Conservation (phyloP, 1,140 invertebrate species). For the Caligus rogercresseyi region DNA sequence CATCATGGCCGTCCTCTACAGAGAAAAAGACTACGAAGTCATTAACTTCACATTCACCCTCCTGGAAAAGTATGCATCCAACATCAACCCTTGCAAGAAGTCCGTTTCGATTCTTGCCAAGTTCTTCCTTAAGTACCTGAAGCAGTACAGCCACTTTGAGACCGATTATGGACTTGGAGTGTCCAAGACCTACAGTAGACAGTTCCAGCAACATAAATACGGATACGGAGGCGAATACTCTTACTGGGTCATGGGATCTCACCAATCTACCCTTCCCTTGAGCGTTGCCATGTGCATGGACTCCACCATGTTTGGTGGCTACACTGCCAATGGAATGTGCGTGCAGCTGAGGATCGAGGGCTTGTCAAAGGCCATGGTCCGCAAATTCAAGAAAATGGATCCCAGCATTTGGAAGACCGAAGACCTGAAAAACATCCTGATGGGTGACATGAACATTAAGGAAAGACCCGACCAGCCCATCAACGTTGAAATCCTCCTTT, state of each 20-base stretch:
- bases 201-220: constrained; percentile 15
- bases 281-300: not conserved
- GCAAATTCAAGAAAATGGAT: constrained; percentile 9
- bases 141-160: constrained; percentile 6
- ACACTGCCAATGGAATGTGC: not conserved
- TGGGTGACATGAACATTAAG: constrained; percentile 4
- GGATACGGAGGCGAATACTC: constrained; percentile 1
- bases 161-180: constrained; percentile 14
- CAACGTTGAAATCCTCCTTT: not conserved
- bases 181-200: constrained; percentile 5
- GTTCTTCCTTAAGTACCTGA: constrained; percentile 15
- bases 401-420: constrained; percentile 8
- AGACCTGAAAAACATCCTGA: constrained; percentile 10
- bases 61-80: constrained; percentile 3
- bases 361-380: constrained; percentile 1
- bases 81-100: constrained; percentile 10
- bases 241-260: constrained; percentile 4
- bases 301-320: constrained; percentile 8
- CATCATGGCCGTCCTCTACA: constrained; percentile 7
- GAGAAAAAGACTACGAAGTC: constrained; percentile 13
- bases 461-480: constrained; percentile 1
- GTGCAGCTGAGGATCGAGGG: constrained; percentile 10
- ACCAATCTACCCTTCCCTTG: not conserved
- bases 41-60: constrained; percentile 13
- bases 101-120: not conserved